These are phyloP conservation scores for Idaea straminata DNA, from an alignment of 2,888 invertebrate species.

Conservation along the genomic window DNA sequence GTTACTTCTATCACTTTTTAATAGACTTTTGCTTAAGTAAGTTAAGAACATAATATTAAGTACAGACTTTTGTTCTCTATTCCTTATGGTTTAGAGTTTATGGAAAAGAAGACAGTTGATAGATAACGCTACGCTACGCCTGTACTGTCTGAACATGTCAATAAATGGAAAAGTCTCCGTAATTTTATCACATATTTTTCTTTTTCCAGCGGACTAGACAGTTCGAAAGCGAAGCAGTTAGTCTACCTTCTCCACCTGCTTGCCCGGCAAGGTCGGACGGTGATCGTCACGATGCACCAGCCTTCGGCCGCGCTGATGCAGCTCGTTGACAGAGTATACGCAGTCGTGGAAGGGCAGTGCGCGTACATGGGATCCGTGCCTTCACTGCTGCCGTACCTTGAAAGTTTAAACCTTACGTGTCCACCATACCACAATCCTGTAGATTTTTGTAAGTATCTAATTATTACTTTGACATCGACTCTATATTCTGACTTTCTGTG, in stretches of 20 bases:
- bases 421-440: slow-evolving; percentile 95
- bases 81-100: no score
- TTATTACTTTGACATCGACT: background rate
- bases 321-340: slow-evolving; percentile 94
- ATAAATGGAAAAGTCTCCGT: no score
- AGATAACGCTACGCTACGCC: no score
- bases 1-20: no score
- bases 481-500: background rate
- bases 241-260: slow-evolving; percentile 89
- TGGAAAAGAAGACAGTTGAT: no score
- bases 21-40: no score
- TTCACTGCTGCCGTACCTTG: slow-evolving; percentile 88
- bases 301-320: slow-evolving; percentile 92
- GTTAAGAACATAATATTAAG: no score
- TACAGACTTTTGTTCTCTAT: no score
- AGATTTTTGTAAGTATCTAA: slow-evolving; percentile 87
- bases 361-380: slow-evolving; percentile 89
- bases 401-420: slow-evolving; percentile 85
- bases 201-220: slow-evolving; percentile 66
- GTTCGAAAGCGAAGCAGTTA: slow-evolving; percentile 89
- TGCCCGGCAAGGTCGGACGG: slow-evolving; percentile 90
- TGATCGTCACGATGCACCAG: slow-evolving; percentile 95
- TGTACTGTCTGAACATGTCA: no score
- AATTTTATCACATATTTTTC: background rate
- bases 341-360: slow-evolving; percentile 88